Evolutionary conservation across 1,140 invertebrate genomes (phyloP), one percentile per base, ranked within the genome.

Genomic region (Drosophila jambulina): DNA sequence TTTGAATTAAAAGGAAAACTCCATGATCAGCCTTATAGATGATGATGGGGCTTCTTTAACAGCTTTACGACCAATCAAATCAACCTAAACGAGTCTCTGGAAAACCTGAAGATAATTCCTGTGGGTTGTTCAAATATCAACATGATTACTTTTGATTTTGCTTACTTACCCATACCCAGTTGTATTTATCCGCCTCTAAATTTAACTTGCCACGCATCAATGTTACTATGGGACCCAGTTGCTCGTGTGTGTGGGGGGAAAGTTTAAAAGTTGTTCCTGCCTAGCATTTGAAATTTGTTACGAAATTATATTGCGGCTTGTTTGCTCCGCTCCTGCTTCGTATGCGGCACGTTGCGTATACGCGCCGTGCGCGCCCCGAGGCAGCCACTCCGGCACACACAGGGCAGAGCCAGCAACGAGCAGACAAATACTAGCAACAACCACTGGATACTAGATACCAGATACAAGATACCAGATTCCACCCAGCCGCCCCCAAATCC

Each of bases 181-280:
- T 49, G n/a, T 62, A 79, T 86, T 79, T 82, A 82, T 79, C 54
- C 62, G 42, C 65, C 60, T 75, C 45, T 71, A 81, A 82, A 85
- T 78, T 82, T 64, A 85, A 82, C 64, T 74, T 84, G 78, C 59
- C 82, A 84, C 78, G 82, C 82, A 81, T 84, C 67, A 49, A 45
- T 56, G 81, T 83, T 77, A 51, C 75, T 48, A 84, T 56, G 72
- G 71, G 42, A 63, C n/a, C 38, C 51, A 13, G 60, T 13, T 23
- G 15, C 29, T 29, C 13, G 65, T 68, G 61, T 72, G 57, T 60
- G 63, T 63, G 64, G 34, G 59, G 82, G 61, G 46, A 34, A 75
- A 90, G 85, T 84, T 87, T 84, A 88, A 84, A 87, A 88, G 77
- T 88, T 87, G 80, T 84, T 84, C 84, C 83, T 87, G 84, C 69